Conservation (phyloP, 1,140 invertebrate genomes). For the Charaxes varanes region DNA sequence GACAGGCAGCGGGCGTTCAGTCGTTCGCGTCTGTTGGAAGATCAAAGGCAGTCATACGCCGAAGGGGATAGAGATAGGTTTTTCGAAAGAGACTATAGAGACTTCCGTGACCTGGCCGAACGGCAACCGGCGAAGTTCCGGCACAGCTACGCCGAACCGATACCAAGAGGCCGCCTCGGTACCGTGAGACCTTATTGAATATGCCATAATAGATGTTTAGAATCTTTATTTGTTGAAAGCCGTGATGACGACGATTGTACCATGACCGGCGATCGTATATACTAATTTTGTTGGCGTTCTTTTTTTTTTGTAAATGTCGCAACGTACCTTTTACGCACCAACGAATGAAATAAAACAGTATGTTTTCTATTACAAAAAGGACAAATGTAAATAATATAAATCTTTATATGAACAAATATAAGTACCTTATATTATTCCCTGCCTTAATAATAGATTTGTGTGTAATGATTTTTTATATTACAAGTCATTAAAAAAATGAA, state of each 20-base stretch:
- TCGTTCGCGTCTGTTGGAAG: slow-evolving; percentile 59
- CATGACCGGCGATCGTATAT: slow-evolving; percentile 11
- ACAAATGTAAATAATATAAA: slow-evolving; percentile 14
- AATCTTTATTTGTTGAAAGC: slow-evolving; percentile 11
- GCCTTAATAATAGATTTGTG: background rate
- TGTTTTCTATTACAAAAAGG: background rate
- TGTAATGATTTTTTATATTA: background rate
- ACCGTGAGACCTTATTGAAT: slow-evolving; percentile 66
- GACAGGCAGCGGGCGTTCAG: slow-evolving; percentile 63
- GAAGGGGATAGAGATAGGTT: slow-evolving; percentile 63
- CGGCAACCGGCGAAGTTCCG: slow-evolving; percentile 62
- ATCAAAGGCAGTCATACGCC: slow-evolving; percentile 54
- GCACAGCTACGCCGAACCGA: slow-evolving; percentile 71
- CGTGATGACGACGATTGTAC: slow-evolving; percentile 15
- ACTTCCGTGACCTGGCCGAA: slow-evolving; percentile 60
- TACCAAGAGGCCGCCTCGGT: slow-evolving; percentile 62
- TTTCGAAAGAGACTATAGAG: slow-evolving; percentile 58
- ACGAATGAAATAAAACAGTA: slow-evolving; percentile 9
- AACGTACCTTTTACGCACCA: slow-evolving; percentile 12
- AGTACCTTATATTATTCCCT: slow-evolving; percentile 1
- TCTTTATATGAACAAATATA: slow-evolving; percentile 9
- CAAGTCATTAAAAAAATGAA: background rate
- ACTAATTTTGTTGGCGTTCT: slow-evolving; percentile 9
- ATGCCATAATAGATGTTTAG: slow-evolving; percentile 59
- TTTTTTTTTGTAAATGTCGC: slow-evolving; percentile 5